Evolutionary conservation across 2,888 invertebrate species (phyloP).

Genomic region (Papilio protenor): DNA sequence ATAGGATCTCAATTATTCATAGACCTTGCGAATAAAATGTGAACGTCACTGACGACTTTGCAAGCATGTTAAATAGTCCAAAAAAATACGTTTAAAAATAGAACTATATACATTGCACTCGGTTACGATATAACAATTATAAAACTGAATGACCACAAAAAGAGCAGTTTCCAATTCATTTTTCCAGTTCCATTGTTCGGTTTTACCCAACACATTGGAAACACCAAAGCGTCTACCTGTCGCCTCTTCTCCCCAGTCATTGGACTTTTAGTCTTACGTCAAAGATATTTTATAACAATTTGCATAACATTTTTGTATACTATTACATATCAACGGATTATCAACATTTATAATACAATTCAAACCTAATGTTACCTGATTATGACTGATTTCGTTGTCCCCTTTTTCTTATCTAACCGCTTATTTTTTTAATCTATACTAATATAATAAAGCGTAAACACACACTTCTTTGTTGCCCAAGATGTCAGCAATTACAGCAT

Average conservation of each 20-base stretch:
- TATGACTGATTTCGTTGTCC: too few relatives aligned
- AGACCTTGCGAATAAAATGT: background rate
- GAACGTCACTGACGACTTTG: background rate
- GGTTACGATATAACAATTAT: background rate
- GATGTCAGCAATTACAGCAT: too few relatives aligned
- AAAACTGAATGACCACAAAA: background rate
- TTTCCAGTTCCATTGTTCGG: constrained; percentile 23
- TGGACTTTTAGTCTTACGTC: constrained; percentile 4
- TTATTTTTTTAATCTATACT: too few relatives aligned
- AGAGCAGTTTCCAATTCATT: background rate
- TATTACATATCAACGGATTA: background rate
- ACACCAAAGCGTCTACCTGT: constrained; percentile 10
- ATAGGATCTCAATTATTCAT: background rate
- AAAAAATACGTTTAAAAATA: background rate
- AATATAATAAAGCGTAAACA: too few relatives aligned
- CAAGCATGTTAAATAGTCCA: background rate
- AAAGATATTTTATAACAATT: constrained; percentile 1
- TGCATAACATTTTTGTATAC: constrained; percentile 4
- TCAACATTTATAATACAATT: too few relatives aligned
- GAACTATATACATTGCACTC: background rate
- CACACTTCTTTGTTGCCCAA: too few relatives aligned
- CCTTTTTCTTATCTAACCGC: too few relatives aligned
- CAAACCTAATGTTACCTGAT: too few relatives aligned
- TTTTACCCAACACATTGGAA: constrained; percentile 32
- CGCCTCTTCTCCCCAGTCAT: background rate